A percentile compares a stretch with the other conserved stretches of the same genome.
These are phyloP conservation scores for Diadema setosum DNA, from an alignment of 35 echinoderm and acorn worm species.

Conservation along the genomic window DNA sequence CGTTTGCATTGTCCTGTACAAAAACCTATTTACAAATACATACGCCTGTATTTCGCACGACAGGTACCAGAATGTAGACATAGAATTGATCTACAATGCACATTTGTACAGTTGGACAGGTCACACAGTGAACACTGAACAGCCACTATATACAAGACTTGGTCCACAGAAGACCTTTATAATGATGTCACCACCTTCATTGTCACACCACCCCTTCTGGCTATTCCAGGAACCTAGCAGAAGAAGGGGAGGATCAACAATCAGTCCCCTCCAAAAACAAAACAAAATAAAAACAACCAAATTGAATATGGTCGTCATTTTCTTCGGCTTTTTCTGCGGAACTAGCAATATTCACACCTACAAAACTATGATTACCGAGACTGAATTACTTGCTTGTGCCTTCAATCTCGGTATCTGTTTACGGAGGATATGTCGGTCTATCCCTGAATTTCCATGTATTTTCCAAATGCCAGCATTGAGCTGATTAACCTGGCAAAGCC, in stretches of 20 bases:
- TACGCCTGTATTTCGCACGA: not conserved
- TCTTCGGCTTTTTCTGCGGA: no score
- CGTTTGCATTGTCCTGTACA: not conserved
- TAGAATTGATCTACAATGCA: conserved; percentile 6
- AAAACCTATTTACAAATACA: conserved; percentile 16
- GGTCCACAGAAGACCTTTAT: not conserved
- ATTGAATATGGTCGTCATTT: no score
- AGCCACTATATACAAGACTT: not conserved
- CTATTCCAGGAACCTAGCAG: not conserved
- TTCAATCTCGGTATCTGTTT: no score
- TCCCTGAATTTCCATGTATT: no score
- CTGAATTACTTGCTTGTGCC: no score
- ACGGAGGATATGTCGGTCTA: no score
- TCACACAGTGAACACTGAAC: not conserved
- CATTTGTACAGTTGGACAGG: conserved; percentile 1
- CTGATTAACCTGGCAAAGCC: no score
- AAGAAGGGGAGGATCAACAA: not conserved
- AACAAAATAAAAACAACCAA: not conserved
- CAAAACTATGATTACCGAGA: no score
- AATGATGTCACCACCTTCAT: not conserved
- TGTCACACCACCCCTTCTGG: not conserved
- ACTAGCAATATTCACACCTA: no score
- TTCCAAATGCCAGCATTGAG: no score
- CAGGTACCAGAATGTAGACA: not conserved
- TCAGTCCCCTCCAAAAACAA: not conserved